Conservation (phyloP, 2,797 vertebrate genomes). For the Chaetophractus vellerosus region DNA sequence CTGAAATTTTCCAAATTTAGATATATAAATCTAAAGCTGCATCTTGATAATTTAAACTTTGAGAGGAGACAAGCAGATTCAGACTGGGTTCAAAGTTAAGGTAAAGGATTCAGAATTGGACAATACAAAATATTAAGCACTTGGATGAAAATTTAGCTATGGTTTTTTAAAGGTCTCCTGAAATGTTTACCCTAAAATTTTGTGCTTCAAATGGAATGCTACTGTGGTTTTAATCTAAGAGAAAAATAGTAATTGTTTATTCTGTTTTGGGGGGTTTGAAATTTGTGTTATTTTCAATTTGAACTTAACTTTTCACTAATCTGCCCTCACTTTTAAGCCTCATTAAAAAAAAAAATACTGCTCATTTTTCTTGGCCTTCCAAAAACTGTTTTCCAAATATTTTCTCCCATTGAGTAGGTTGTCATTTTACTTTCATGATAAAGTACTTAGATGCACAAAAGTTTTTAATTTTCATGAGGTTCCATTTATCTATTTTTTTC, state of each 20-base stretch:
- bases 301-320: not conserved
- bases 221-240: not conserved
- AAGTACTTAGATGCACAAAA: no score
- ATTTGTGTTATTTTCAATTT: not conserved
- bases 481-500: no score
- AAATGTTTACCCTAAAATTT: not conserved
- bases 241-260: not conserved
- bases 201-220: not conserved
- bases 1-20: not conserved
- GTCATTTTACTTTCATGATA: no score
- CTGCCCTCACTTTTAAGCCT: not conserved
- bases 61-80: not conserved
- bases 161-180: constrained; percentile 7
- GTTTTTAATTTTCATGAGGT: no score
- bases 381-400: not conserved
- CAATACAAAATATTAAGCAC: not conserved
- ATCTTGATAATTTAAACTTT: constrained; percentile 3
- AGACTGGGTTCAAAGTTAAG: not conserved
- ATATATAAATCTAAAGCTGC: not conserved
- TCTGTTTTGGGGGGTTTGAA: not conserved
- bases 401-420: no score
- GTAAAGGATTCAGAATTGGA: not conserved
- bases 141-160: not conserved
- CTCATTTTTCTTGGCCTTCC: not conserved
- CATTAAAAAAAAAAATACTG: constrained; percentile 17